Conservation (phyloP, 1,140 invertebrate genomes). For the Penaeus vannamei region DNA sequence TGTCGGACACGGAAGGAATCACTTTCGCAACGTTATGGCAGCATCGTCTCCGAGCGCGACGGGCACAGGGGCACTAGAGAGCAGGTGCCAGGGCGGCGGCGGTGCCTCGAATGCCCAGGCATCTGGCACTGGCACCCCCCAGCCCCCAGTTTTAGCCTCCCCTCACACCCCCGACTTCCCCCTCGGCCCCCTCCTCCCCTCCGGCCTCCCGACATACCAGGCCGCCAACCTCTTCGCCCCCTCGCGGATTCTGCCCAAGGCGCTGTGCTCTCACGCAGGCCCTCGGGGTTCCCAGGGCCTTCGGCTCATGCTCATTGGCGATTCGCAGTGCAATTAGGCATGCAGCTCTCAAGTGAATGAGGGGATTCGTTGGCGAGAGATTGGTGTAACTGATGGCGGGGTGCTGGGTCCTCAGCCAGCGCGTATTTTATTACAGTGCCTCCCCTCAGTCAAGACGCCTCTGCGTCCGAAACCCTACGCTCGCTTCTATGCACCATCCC, state of each 20-base stretch:
- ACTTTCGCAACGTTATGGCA: too few relatives aligned
- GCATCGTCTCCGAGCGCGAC: neutral
- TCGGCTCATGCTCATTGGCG: too few relatives aligned
- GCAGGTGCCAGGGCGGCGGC: slow-evolving; percentile 35
- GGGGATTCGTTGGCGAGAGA: neutral
- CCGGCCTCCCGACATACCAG: neutral
- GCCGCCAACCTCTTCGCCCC: neutral
- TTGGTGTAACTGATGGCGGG: neutral
- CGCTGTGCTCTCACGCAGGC: too few relatives aligned
- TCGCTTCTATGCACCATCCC: too few relatives aligned
- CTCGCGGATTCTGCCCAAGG: neutral
- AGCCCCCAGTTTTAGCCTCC: slow-evolving; percentile 34
- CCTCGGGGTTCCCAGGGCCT: too few relatives aligned
- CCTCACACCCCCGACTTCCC: neutral
- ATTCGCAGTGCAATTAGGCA: too few relatives aligned
- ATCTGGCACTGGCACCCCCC: slow-evolving; percentile 55
- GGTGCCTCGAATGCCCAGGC: slow-evolving; percentile 50
- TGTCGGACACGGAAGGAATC: too few relatives aligned
- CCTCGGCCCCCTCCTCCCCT: neutral
- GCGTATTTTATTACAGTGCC: slow-evolving; percentile 49
- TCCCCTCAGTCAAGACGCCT: slow-evolving; percentile 54
- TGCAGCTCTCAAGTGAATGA: too few relatives aligned
- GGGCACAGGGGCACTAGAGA: neutral
- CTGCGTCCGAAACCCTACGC: neutral
- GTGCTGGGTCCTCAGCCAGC: neutral